Evolutionary conservation across 2,113 vertebrate species (phyloP), one percentile per base, ranked within the genome.

Genomic region (Anolis carolinensis): DNA sequence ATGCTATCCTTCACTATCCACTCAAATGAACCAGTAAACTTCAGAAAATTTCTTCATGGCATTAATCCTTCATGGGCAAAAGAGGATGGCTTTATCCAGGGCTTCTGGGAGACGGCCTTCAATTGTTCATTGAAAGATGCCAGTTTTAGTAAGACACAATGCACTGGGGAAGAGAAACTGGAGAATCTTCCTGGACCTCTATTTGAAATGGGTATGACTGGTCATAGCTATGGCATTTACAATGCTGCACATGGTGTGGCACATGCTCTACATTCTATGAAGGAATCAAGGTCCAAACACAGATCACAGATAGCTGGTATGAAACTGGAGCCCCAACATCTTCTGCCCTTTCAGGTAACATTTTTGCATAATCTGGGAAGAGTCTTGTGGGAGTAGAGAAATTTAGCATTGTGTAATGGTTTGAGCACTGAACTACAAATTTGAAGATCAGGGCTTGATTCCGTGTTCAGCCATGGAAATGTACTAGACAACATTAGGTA

Each of bases 81-180:
- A 77, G 20, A 52, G 25, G 52, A 68, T 52, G 39, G 62, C 2
- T 68, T 77, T 68, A 52, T 84, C 20, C 39, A 84, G 1, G n/a
- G 34, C 21, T 85, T 84, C 39, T 84, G 83, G 73, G 73, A 67
- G 20, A 39, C 67, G 39, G n/a, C 74, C n/a, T 84, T 84, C 62
- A 84, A 50, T 1, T 77, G 73, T 23, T 67, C 70, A 25, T 25
- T 84, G 39, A 77, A 16, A 63, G 11, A 2, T 14, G 14, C 25
- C 10, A 70, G 13, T 34, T 1, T 27, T 16, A 52, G 3, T 2
- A 13, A 67, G 44, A 10, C 25, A 77, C 14, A 3, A 5, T 86
- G 78, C 23, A 74, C 34, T 34, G 84, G 55, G 0, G 23, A 81
- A 27, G 70, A 86, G n/a, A 75, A 81, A 3, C 14, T 86, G 59